Evolutionary conservation across 2,113 vertebrate genomes (phyloP).

Genomic region (Verasper variegatus): DNA sequence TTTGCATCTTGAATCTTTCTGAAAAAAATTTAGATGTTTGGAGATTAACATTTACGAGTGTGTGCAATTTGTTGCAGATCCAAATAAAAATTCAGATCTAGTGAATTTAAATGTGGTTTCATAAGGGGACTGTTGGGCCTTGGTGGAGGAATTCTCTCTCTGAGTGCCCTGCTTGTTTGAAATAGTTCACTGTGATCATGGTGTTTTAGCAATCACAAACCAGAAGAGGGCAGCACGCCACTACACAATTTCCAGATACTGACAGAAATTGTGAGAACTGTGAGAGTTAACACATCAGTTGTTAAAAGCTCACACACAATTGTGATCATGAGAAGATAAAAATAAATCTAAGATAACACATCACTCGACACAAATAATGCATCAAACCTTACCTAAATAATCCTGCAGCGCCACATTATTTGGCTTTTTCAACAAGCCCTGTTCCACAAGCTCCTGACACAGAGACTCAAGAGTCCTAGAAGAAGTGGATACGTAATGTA

Average conservation of each 20-base stretch:
- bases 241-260: neutral
- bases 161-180: too few relatives aligned
- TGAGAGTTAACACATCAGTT: neutral
- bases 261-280: neutral
- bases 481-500: constrained; percentile 2
- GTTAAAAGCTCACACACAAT: too few relatives aligned
- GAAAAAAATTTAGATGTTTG: too few relatives aligned
- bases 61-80: too few relatives aligned
- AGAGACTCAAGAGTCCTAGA: constrained; percentile 84
- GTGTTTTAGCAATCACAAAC: constrained; percentile 5
- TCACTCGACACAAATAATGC: neutral
- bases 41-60: too few relatives aligned
- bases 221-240: constrained; percentile 69
- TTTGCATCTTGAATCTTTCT: too few relatives aligned
- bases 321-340: too few relatives aligned
- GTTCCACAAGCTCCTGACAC: constrained; percentile 85
- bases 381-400: constrained; percentile 81
- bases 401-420: constrained; percentile 77
- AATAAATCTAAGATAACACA: neutral
- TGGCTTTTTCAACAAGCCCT: constrained; percentile 82
- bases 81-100: too few relatives aligned
- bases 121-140: too few relatives aligned
- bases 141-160: too few relatives aligned
- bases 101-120: too few relatives aligned
- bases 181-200: neutral